Evolutionary conservation across 2,888 invertebrate species (phyloP).

Genomic region (Spodoptera exigua): DNA sequence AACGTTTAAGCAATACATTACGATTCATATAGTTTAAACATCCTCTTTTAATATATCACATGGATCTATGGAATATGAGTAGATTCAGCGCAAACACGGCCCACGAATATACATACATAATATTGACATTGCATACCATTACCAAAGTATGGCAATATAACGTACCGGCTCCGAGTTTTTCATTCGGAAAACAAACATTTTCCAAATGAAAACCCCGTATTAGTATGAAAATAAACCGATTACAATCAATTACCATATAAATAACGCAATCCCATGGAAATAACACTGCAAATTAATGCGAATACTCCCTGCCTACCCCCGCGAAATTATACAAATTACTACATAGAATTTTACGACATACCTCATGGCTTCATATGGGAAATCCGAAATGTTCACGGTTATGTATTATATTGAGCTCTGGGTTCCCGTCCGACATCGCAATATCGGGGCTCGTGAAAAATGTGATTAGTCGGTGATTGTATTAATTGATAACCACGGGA

Average conservation of each 20-base stretch:
- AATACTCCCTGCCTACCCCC: conserved; percentile 28
- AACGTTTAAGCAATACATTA: no score
- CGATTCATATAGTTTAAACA: no score
- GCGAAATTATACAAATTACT: conserved; percentile 74
- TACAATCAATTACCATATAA: conserved; percentile 56
- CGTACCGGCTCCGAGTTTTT: conserved; percentile 13
- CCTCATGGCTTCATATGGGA: conserved; percentile 68
- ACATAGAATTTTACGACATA: conserved; percentile 73
- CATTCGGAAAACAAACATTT: conserved; percentile 26
- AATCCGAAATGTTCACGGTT: conserved; percentile 54
- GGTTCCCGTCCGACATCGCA: conserved; percentile 4
- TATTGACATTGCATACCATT: background rate
- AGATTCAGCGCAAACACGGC: no score
- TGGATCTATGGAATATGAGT: no score
- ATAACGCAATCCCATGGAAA: conserved; percentile 52
- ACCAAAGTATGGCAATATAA: conserved; percentile 11
- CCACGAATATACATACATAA: no score
- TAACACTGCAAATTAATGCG: conserved; percentile 45
- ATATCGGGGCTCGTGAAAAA: conserved; percentile 25
- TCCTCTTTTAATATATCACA: no score
- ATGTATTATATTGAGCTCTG: conserved; percentile 27
- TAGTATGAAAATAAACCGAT: conserved; percentile 44
- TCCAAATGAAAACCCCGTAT: conserved; percentile 29
- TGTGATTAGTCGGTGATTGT: conserved; percentile 18
- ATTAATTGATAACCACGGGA: conserved; percentile 31